Evolutionary conservation across 2,797 vertebrate genomes (phyloP).

Genomic region (Ispidina picta): DNA sequence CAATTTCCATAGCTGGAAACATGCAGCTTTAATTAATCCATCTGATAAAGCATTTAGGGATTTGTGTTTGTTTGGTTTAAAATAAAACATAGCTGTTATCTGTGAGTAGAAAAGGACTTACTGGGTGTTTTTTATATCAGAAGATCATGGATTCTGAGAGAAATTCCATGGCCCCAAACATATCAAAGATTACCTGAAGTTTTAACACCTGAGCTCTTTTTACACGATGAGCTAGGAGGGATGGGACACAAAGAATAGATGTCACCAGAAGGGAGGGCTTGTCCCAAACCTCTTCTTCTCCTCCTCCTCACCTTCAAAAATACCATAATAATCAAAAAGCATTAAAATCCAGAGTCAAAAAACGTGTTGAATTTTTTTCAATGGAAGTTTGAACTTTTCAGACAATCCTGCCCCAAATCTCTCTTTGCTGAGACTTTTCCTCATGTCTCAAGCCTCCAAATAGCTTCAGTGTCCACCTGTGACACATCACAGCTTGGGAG

Average conservation of each 20-base stretch:
- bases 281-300: background rate
- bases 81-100: background rate
- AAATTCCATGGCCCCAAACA: background rate
- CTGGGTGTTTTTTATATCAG: background rate
- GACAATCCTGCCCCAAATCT: background rate
- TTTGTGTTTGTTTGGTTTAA: background rate
- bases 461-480: background rate
- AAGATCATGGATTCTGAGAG: background rate
- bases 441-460: background rate
- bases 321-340: too few relatives aligned
- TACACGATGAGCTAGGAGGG: background rate
- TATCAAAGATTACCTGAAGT: background rate
- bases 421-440: background rate
- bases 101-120: background rate
- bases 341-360: background rate
- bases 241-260: background rate
- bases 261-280: background rate
- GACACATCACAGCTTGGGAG: background rate
- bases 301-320: background rate
- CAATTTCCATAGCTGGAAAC: background rate
- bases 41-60: slow-evolving; percentile 28
- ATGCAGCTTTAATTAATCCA: slow-evolving; percentile 14
- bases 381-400: background rate
- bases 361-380: background rate
- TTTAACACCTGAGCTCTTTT: background rate